Base-by-base conservation (phyloP, 1,140 invertebrate genomes). In the Mycetomoellerius zeteki region DNA sequence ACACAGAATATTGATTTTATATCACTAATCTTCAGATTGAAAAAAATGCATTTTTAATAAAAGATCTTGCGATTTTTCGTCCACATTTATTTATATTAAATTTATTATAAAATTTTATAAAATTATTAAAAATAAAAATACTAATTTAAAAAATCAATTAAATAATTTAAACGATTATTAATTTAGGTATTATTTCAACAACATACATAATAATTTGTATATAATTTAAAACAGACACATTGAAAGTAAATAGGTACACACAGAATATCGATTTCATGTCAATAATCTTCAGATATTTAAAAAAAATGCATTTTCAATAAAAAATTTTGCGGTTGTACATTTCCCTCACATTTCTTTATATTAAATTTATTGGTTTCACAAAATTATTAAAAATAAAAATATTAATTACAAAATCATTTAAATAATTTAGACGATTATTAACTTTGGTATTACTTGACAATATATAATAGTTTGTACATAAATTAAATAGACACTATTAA, bases 221-320 rank as follows among this genome's bases (percentile, higher is more conserved):
- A 43, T 10, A 43, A 43, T 43, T 43, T 43, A 43, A 43, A n/a
- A n/a, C n/a, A n/a, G n/a, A 43, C 2, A 43, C 37, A 43, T 43
- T 43, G 2, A 43, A 43, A 43, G 10, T 43, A 43, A 43, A 43
- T 43, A 10, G 1, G 3, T 43, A 19, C 30, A 69, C 50, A 27
- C 14, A 24, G 7, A 30, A 33, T 21, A 21, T 76, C 47, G 60
- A 72, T 33, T 52, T 64, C 65, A 54, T 27, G 8, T 81, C 52
- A 67, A 80, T 67, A 50, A 75, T 56, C 62, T 43, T 43, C 24
- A 50, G 47, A 47, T 30, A 72, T 71, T 43, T 43, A 12, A 67
- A 75, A 33, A 54, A 58, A 69, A 30, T 30, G n/a, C 12, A 56
- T 33, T 71, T 33, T 71, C 14, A 24, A 67, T 0, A 56, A 27